Evolutionary conservation across 2,797 vertebrate species (phyloP), one percentile per base, ranked within the genome.

Genomic region (Sebastes oblongus): DNA sequence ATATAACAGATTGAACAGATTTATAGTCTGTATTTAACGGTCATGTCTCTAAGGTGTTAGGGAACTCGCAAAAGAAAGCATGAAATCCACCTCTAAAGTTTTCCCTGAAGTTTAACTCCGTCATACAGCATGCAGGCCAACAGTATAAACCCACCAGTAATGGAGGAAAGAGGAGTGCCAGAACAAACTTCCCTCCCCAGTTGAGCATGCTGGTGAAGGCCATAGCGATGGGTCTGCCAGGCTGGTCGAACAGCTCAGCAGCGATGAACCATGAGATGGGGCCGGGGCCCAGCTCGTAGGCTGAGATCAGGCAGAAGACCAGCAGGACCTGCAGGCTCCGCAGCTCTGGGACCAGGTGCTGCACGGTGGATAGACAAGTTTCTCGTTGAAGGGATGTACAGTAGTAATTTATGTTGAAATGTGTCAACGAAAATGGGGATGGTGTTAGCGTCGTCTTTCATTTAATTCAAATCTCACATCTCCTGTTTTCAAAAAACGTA

Each of bases 161-260:
- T 1, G 90, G 83, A 34, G 95, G 93, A 55, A 96, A 96, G 72
- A 96, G 86, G 10, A 94, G 91, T 1, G 91, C 91, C 74, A 95
- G 78, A 20, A 93, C 62, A 78, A 95, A 96, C 91, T 96, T 96
- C 39, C 93, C 92, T 66, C 95, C 96, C 90, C 93, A 91, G 91
- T 92, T 94, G 30, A 95, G 87, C 90, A 96, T 93, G 87, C 95
- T 93, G 81, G 95, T 95, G 83, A 96, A 95, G 10, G 95, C 94
- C 95, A 96, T 92, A 62, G 93, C 93, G 52, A 90, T 90, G 27
- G 88, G 92, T 27, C 92, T 83, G 58, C 90, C 87, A 0, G 83
- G 86, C 74, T 91, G 94, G 90, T 95, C 95, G 59, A 95, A 96
- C 70, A 96, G 77, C 77, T 96, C 94, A 0, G 88, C 93, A 3